Percentiles rank a stretch among this genome's conserved stretches.
Evolutionary conservation across 1,140 invertebrate genomes (phyloP).

Genomic region (Sycophaga agraensis): DNA sequence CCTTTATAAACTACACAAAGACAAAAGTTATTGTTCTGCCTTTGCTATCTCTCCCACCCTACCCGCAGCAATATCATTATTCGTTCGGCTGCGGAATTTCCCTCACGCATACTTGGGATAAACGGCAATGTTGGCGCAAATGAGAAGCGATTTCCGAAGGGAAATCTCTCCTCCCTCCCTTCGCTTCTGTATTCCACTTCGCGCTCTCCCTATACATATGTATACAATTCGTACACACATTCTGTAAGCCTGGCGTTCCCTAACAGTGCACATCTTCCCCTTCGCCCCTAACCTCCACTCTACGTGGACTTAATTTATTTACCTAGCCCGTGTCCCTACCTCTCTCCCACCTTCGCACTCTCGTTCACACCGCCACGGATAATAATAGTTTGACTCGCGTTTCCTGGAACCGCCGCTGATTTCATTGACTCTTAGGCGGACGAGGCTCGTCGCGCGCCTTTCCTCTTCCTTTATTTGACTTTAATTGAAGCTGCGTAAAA

Average conservation of each 20-base stretch:
- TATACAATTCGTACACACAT: no score
- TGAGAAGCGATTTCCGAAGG: slow-evolving; percentile 25
- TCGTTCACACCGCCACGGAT: background rate
- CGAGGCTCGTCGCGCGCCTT: background rate
- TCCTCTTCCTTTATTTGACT: slow-evolving; percentile 38
- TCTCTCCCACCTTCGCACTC: background rate
- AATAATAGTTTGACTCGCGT: slow-evolving; percentile 10
- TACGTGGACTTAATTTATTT: slow-evolving; percentile 17
- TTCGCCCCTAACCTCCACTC: background rate
- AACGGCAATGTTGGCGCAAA: slow-evolving; percentile 23
- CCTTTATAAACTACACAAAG: slow-evolving; percentile 16
- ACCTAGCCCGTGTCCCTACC: slow-evolving; percentile 1
- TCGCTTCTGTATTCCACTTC: background rate
- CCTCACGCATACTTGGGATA: slow-evolving; percentile 25
- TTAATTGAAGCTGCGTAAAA: slow-evolving; percentile 49
- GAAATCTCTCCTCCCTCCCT: background rate
- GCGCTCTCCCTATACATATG: no score
- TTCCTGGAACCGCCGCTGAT: slow-evolving; percentile 27
- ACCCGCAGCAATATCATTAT: slow-evolving; percentile 25
- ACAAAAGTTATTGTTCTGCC: slow-evolving; percentile 21
- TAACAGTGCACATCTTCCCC: background rate
- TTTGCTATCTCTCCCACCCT: slow-evolving; percentile 7
- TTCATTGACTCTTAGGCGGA: slow-evolving; percentile 33
- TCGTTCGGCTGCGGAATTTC: slow-evolving; percentile 22
- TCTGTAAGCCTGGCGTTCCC: no score